Evolutionary conservation across 2,113 vertebrate genomes (phyloP).

Genomic region (Indicator maculatus): DNA sequence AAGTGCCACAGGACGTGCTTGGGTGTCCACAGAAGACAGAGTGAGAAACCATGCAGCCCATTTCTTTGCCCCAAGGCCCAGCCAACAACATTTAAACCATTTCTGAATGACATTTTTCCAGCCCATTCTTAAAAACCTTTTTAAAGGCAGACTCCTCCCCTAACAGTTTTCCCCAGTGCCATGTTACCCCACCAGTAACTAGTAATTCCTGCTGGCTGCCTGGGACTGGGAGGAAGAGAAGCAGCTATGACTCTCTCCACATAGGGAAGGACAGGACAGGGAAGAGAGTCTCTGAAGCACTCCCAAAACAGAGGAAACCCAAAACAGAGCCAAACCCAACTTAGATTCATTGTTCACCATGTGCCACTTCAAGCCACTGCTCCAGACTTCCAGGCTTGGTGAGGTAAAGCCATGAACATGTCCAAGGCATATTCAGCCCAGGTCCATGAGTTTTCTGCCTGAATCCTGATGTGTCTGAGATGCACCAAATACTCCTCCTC

Average conservation of each 20-base stretch:
- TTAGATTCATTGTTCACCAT: background rate
- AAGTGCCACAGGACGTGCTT: background rate
- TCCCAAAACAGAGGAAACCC: background rate
- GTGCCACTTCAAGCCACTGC: background rate
- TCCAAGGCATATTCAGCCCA: background rate
- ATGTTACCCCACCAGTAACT: background rate
- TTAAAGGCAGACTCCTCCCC: background rate
- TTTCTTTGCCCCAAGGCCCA: background rate
- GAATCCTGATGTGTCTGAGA: background rate
- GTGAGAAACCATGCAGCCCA: background rate
- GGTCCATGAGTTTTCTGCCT: background rate
- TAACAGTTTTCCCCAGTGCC: background rate
- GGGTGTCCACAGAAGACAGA: background rate
- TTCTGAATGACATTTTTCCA: background rate
- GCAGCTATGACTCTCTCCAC: fast-evolving
- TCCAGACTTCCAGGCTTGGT: background rate
- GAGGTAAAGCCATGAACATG: background rate
- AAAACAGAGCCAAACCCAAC: background rate
- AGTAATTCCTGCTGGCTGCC: background rate
- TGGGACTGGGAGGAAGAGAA: background rate
- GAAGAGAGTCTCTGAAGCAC: background rate
- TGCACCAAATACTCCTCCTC: constrained; percentile 12
- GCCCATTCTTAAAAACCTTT: background rate
- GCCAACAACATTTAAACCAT: background rate
- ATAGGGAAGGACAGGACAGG: background rate